These are phyloP conservation scores for Onychomys leucogaster DNA, from an alignment of 2,797 vertebrate species.

Conservation along the genomic window DNA sequence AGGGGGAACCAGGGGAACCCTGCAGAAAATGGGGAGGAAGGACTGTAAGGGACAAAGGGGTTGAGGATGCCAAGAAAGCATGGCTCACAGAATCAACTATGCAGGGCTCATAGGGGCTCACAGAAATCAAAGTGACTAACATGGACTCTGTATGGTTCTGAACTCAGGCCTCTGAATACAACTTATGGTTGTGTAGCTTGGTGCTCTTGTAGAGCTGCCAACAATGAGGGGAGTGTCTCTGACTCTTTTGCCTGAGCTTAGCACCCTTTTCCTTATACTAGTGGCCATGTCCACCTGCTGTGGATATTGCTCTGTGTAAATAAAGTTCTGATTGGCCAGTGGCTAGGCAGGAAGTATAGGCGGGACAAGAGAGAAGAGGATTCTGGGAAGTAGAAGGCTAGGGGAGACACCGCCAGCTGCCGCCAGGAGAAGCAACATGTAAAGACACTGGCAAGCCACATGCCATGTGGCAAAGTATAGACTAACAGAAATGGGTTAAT, in stretches of 20 bases:
- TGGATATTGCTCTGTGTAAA: too few relatives aligned
- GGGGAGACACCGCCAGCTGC: too few relatives aligned
- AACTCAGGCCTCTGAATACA: background rate
- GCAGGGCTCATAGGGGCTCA: background rate
- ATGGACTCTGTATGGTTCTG: background rate
- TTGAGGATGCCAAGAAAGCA: background rate
- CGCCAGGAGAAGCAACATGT: too few relatives aligned
- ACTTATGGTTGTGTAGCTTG: background rate
- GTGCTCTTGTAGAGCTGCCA: background rate
- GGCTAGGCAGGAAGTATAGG: too few relatives aligned
- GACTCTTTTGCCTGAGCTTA: background rate
- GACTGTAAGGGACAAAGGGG: background rate
- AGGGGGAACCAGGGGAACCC: background rate
- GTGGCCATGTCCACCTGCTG: background rate
- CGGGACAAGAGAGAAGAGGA: too few relatives aligned
- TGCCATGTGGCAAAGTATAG: too few relatives aligned
- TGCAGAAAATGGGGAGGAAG: background rate
- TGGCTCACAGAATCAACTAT: background rate
- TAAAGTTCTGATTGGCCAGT: too few relatives aligned
- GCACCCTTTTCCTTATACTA: background rate
- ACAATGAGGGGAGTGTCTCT: background rate
- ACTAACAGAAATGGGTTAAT: too few relatives aligned
- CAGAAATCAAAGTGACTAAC: background rate
- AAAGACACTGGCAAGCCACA: too few relatives aligned
- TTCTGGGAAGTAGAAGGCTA: too few relatives aligned